These are phyloP conservation scores for Alces alces DNA, from an alignment of 2,113 vertebrate genomes.

Conservation along the genomic window DNA sequence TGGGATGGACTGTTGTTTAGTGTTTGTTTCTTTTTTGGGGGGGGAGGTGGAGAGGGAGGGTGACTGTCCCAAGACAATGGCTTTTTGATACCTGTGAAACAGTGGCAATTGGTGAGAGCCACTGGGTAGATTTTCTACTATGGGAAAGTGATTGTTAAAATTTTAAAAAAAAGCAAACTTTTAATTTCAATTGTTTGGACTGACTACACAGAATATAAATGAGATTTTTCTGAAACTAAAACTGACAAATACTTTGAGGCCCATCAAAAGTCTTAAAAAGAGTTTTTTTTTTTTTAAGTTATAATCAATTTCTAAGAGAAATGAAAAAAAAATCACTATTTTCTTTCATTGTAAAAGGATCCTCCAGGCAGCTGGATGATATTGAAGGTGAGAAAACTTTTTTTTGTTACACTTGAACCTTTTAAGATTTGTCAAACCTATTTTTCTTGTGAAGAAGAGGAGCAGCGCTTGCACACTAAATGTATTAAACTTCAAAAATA, in stretches of 20 bases:
- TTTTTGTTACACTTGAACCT: background rate
- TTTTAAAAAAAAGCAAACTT: background rate
- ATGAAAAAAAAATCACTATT: conserved; percentile 30
- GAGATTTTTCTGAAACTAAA: conserved; percentile 30
- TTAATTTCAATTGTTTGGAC: background rate
- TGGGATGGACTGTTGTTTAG: conserved; percentile 75
- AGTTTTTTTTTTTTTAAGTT: background rate
- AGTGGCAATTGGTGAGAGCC: conserved; percentile 62
- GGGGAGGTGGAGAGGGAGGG: background rate
- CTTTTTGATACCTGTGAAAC: conserved; percentile 70
- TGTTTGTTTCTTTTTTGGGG: conserved; percentile 77
- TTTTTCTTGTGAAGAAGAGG: background rate
- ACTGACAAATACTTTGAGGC: background rate
- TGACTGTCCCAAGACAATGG: conserved; percentile 77
- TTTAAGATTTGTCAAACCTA: background rate
- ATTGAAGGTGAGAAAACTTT: background rate
- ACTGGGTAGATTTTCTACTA: conserved; percentile 52
- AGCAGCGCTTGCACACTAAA: background rate
- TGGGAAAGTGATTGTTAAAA: conserved; percentile 41
- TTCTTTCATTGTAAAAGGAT: background rate
- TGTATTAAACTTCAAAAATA: conserved; percentile 33
- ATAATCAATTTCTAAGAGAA: background rate
- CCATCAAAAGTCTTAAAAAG: background rate
- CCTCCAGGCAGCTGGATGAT: background rate
- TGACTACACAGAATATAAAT: background rate